Percentiles rank a stretch among this genome's conserved stretches.
phyloP scores from a whole-genome alignment of 2,888 invertebrate genomes.

The Oxystoma pomonae region DNA sequence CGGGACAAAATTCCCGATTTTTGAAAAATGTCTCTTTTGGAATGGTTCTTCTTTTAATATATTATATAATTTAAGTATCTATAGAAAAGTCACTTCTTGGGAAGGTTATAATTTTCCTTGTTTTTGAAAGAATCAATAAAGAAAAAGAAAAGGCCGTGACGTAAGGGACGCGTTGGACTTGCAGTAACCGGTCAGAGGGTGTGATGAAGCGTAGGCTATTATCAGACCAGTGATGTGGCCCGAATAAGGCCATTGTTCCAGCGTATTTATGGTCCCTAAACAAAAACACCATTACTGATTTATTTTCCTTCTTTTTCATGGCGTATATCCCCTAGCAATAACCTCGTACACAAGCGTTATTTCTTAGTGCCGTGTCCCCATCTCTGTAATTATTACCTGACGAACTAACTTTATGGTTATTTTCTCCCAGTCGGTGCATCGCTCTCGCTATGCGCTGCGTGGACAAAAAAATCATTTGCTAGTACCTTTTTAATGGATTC shows the following conservation, averaged over 20 bases:
- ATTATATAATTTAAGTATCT: too few relatives aligned
- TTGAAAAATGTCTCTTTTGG: too few relatives aligned
- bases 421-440: slow-evolving; percentile 4
- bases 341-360: slow-evolving; percentile 11
- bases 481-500: neutral
- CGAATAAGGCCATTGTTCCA: slow-evolving; percentile 38
- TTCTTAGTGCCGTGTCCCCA: slow-evolving; percentile 14
- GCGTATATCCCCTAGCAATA: too few relatives aligned
- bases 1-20: too few relatives aligned
- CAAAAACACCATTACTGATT: slow-evolving; percentile 43
- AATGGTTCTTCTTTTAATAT: too few relatives aligned
- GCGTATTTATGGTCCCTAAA: slow-evolving; percentile 44
- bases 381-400: slow-evolving; percentile 18
- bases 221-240: slow-evolving; percentile 40
- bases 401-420: slow-evolving; percentile 12
- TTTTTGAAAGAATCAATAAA: too few relatives aligned
- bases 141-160: too few relatives aligned
- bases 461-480: slow-evolving; percentile 14
- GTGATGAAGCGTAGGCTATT: slow-evolving; percentile 40
- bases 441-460: neutral
- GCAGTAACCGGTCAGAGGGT: slow-evolving; percentile 7
- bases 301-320: slow-evolving; percentile 27
- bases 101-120: too few relatives aligned
- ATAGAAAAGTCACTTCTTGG: too few relatives aligned
- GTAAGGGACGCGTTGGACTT: too few relatives aligned